Percentiles rank a stretch among this genome's conserved stretches.
phyloP scores from a whole-genome alignment of 2,797 vertebrate genomes.

The Notolepis coatsorum region DNA sequence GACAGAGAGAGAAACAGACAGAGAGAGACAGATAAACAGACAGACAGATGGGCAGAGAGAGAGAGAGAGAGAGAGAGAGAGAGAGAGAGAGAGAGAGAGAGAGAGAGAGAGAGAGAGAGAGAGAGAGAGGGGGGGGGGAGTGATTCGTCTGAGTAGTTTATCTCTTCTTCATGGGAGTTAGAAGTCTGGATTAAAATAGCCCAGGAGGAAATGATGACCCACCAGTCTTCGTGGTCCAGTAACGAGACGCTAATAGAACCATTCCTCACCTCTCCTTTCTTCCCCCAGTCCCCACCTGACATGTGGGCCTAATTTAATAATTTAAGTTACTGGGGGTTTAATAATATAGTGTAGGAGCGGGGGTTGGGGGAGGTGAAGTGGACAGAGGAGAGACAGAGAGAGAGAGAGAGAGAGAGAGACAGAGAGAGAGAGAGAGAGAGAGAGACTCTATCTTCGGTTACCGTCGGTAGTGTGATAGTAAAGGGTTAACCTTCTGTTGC shows the following conservation, averaged over 20 bases:
- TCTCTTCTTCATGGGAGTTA: slow-evolving; percentile 49
- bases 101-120: background rate
- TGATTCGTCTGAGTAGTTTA: slow-evolving; percentile 12
- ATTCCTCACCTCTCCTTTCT: slow-evolving; percentile 65
- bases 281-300: slow-evolving; percentile 56
- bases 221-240: slow-evolving; percentile 51
- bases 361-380: slow-evolving; percentile 7
- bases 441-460: no score
- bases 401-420: background rate
- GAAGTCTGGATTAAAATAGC: slow-evolving; percentile 69
- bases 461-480: background rate
- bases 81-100: background rate
- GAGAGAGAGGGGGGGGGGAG: background rate
- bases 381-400: background rate
- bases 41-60: background rate
- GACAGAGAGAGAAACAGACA: no score
- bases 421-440: background rate
- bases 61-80: background rate
- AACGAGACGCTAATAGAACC: slow-evolving; percentile 67
- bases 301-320: slow-evolving; percentile 70
- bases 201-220: slow-evolving; percentile 62
- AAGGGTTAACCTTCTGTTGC: no score
- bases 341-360: slow-evolving; percentile 53
- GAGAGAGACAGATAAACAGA: background rate
- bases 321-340: slow-evolving; percentile 62